These are phyloP conservation scores for Palythoa grandiflora DNA, from an alignment of 92 coral and sea anemone species.

Conservation along the genomic window DNA sequence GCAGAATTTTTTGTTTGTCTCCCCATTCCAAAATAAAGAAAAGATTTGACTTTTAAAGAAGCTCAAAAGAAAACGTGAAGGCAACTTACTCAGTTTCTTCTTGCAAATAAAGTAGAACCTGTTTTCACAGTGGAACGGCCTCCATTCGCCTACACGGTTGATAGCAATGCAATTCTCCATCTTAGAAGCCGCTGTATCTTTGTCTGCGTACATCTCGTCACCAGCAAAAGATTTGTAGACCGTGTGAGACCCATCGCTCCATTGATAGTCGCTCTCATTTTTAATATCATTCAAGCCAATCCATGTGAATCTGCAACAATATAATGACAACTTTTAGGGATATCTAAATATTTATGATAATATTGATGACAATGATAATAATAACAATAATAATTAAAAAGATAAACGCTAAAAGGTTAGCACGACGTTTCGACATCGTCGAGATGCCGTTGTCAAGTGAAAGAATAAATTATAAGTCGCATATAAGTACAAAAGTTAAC, in stretches of 20 bases:
- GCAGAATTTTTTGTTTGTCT: no score
- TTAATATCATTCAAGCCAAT: constrained; percentile 85
- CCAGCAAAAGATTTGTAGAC: constrained; percentile 87
- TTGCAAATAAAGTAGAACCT: constrained; percentile 93
- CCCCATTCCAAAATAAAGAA: no score
- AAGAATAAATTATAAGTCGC: no score
- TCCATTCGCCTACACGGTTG: constrained; percentile 89
- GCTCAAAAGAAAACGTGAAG: neutral
- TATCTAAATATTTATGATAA: no score
- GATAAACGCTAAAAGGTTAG: no score
- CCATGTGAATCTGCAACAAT: constrained; percentile 83
- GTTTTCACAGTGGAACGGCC: constrained; percentile 93
- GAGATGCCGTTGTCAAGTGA: no score
- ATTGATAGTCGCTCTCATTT: constrained; percentile 77
- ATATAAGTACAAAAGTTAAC: no score
- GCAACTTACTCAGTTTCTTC: constrained; percentile 86
- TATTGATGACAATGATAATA: no score
- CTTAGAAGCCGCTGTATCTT: constrained; percentile 81
- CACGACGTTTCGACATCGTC: no score
- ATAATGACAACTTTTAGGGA: neutral
- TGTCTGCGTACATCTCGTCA: constrained; percentile 81
- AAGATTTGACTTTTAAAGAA: no score
- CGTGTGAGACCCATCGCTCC: constrained; percentile 82
- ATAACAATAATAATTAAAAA: no score
- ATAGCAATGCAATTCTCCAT: constrained; percentile 90